phyloP scores from a whole-genome alignment of 2,797 vertebrate species.

The Acrocephalus scirpaceus region DNA sequence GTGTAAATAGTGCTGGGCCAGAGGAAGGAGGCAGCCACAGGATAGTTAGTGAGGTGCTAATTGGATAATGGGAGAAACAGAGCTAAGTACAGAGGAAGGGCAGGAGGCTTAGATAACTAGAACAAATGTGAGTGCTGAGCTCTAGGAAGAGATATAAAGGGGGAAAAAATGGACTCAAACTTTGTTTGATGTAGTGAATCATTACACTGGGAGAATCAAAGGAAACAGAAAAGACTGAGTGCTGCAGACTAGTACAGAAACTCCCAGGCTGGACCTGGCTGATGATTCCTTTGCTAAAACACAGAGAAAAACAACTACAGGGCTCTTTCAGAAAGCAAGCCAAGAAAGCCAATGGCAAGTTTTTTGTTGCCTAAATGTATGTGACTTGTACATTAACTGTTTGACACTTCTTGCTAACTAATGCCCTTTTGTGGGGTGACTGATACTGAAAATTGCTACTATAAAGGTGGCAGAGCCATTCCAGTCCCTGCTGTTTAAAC shows the following conservation, averaged over 20 bases:
- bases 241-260: not conserved
- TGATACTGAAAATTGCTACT: not conserved
- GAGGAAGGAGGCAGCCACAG: not conserved
- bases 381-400: accelerated
- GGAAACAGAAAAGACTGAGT: not conserved
- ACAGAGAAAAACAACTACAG: not conserved
- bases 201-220: not conserved
- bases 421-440: not conserved
- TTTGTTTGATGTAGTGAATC: slow-evolving; percentile 37
- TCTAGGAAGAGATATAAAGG: not conserved
- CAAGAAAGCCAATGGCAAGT: not conserved
- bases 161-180: not conserved
- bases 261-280: not conserved
- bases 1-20: not conserved
- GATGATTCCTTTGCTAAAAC: not conserved
- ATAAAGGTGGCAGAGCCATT: not conserved
- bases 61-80: slow-evolving; percentile 32
- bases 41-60: slow-evolving; percentile 34
- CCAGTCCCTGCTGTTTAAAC: not conserved
- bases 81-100: slow-evolving; percentile 30
- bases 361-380: not conserved
- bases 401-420: not conserved
- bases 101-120: not conserved
- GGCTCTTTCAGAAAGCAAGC: not conserved
- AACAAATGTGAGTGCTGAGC: not conserved